phyloP scores from a whole-genome alignment of 2,113 vertebrate species.

The Motacilla tschutschensis region DNA sequence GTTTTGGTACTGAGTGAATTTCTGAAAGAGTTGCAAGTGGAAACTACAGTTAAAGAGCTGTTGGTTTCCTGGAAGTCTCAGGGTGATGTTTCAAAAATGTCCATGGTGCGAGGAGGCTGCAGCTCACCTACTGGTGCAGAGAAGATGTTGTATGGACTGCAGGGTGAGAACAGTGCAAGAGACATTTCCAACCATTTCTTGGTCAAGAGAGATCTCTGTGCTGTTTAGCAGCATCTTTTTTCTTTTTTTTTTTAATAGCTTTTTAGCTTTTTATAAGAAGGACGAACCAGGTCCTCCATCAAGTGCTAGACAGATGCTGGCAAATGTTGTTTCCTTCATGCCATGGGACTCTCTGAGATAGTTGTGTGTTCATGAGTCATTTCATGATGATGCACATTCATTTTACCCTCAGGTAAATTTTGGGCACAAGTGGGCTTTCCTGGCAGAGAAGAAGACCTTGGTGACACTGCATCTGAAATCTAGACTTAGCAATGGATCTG shows the following conservation, averaged over 20 bases:
- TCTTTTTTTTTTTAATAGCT: background rate
- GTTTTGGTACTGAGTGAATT: background rate
- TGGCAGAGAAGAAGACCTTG: background rate
- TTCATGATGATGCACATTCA: background rate
- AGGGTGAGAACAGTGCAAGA: background rate
- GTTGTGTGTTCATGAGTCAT: background rate
- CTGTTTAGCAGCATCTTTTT: background rate
- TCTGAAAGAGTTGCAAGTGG: background rate
- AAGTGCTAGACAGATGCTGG: background rate
- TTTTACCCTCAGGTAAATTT: background rate
- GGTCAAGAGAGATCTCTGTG: background rate
- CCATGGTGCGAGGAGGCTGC: fast-evolving
- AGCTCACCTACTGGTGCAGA: background rate
- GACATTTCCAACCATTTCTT: background rate
- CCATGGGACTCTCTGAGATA: background rate
- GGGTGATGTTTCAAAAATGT: background rate
- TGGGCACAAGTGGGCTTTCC: background rate
- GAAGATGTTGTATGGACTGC: background rate
- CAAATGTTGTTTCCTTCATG: background rate
- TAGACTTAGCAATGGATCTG: background rate
- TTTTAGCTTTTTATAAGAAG: background rate
- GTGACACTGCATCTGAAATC: background rate
- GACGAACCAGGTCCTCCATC: background rate
- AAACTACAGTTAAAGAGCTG: background rate
- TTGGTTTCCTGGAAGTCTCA: background rate